phyloP scores from a whole-genome alignment of 2,113 vertebrate species.

The Typhlomys cinereus region DNA sequence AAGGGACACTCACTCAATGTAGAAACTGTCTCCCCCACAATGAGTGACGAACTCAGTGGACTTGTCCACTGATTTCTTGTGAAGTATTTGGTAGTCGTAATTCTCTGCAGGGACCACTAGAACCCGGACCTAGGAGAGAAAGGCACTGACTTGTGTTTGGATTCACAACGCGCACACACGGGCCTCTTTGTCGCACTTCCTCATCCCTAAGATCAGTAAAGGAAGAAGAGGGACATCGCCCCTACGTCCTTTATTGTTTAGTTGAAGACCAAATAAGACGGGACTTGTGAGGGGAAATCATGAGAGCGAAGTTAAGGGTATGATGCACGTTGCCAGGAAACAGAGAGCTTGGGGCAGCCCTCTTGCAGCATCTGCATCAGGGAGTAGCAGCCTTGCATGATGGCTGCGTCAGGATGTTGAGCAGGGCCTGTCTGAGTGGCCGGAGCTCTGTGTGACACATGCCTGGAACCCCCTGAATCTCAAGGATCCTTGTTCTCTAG shows the following conservation, averaged over 20 bases:
- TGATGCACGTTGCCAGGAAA: not conserved
- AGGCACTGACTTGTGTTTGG: constrained; percentile 34
- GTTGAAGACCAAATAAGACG: not conserved
- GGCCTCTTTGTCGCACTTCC: not conserved
- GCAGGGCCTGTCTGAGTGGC: not conserved
- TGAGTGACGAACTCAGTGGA: constrained; percentile 91
- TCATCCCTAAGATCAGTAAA: not conserved
- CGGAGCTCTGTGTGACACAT: not conserved
- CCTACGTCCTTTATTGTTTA: not conserved
- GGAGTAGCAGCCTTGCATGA: not conserved
- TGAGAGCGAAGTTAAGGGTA: not conserved
- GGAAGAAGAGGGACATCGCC: not conserved
- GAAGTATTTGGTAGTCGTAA: constrained; percentile 89
- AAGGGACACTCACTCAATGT: constrained; percentile 89
- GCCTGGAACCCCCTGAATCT: not conserved
- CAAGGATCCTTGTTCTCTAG: not conserved
- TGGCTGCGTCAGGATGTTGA: rapidly evolving
- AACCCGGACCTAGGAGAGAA: constrained; percentile 89
- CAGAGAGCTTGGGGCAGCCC: rapidly evolving
- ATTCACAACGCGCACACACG: not conserved
- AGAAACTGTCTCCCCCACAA: constrained; percentile 92
- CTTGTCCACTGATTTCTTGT: constrained; percentile 89
- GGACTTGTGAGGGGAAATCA: not conserved
- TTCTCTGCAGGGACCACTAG: constrained; percentile 89
- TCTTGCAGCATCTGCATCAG: not conserved